phyloP scores from a whole-genome alignment of 2,888 invertebrate genomes.

The Oegoconia quadripuncta region DNA sequence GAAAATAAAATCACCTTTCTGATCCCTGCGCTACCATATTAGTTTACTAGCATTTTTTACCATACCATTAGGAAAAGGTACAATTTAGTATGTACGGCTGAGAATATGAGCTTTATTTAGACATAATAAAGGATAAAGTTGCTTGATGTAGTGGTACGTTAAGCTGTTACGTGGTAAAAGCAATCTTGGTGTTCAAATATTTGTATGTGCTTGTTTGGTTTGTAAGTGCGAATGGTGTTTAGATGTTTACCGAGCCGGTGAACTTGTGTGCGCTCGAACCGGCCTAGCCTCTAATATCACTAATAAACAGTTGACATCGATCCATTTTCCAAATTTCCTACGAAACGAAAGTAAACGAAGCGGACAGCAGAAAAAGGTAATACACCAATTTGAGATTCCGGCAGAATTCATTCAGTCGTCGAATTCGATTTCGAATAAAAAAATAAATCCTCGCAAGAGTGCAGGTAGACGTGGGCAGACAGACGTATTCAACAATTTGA shows the following conservation, averaged over 20 bases:
- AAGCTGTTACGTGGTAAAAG: slow-evolving; percentile 50
- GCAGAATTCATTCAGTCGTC: slow-evolving; percentile 53
- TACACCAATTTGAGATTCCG: slow-evolving; percentile 36
- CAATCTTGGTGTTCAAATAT: slow-evolving; percentile 71
- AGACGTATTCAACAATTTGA: slow-evolving; percentile 76
- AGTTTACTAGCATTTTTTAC: slow-evolving; percentile 57
- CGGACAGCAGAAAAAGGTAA: not conserved
- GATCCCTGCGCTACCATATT: slow-evolving; percentile 63
- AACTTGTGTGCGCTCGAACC: slow-evolving; percentile 57
- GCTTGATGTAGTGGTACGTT: slow-evolving; percentile 35
- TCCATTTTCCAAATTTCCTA: slow-evolving; percentile 37
- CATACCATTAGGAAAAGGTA: slow-evolving; percentile 30
- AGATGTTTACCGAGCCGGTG: slow-evolving; percentile 71
- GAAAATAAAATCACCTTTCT: slow-evolving; percentile 63
- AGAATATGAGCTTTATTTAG: slow-evolving; percentile 39
- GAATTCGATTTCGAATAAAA: slow-evolving; percentile 62
- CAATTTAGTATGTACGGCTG: slow-evolving; percentile 27
- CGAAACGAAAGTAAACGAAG: slow-evolving; percentile 13
- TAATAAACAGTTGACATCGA: slow-evolving; percentile 66
- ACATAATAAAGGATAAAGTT: slow-evolving; percentile 46
- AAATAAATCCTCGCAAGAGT: slow-evolving; percentile 37
- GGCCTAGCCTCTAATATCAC: slow-evolving; percentile 52
- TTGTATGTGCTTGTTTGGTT: slow-evolving; percentile 72
- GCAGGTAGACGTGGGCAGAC: slow-evolving; percentile 75
- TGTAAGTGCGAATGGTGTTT: slow-evolving; percentile 78